These are phyloP conservation scores for Grammomys dolichurus DNA, from an alignment of 2,113 vertebrate species.

Conservation along the genomic window DNA sequence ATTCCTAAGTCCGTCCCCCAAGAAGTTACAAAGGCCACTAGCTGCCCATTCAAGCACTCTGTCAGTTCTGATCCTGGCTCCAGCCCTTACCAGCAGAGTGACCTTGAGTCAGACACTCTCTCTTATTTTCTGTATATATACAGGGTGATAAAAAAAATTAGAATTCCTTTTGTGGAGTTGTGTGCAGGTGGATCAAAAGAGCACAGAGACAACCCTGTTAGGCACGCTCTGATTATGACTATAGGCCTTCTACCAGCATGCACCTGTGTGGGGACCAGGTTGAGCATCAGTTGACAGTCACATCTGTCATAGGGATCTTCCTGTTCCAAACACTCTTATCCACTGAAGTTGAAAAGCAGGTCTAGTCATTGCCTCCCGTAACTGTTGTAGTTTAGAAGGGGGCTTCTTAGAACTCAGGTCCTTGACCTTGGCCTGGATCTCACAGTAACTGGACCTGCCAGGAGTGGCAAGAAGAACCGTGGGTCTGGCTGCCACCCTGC, in stretches of 20 bases:
- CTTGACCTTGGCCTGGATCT: background rate
- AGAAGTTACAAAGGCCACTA: background rate
- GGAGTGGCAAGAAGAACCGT: background rate
- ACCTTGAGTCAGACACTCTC: background rate
- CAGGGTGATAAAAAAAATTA: background rate
- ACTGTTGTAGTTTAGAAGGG: background rate
- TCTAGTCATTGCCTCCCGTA: background rate
- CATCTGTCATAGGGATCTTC: background rate
- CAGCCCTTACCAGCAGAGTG: background rate
- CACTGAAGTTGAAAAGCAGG: background rate
- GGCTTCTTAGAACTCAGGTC: background rate
- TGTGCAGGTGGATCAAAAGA: background rate
- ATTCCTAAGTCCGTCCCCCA: background rate
- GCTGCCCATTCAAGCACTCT: background rate
- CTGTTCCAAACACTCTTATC: background rate
- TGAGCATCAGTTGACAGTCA: rapidly evolving
- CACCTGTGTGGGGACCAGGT: background rate
- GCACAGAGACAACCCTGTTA: background rate
- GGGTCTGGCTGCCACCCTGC: background rate
- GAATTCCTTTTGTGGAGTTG: background rate
- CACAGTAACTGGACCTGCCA: background rate
- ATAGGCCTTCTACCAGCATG: background rate
- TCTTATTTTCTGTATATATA: background rate
- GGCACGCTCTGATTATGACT: background rate
- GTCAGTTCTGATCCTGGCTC: background rate